These are phyloP conservation scores for Apis laboriosa DNA, from an alignment of 1,140 invertebrate genomes.

Conservation along the genomic window DNA sequence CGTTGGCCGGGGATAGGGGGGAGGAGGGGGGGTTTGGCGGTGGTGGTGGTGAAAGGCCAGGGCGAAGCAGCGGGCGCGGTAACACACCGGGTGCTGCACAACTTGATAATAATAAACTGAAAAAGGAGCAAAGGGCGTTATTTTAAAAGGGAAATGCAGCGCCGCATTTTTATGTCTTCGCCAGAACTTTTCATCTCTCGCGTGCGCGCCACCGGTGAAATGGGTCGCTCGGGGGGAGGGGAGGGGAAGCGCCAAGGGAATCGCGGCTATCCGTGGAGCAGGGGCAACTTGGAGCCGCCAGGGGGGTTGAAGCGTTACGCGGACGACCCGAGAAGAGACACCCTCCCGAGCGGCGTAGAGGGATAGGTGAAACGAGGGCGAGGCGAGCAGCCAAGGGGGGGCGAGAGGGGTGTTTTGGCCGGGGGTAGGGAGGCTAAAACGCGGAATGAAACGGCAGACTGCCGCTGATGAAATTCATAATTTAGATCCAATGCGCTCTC, in stretches of 20 bases:
- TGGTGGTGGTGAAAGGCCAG: conserved; percentile 8
- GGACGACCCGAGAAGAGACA: conserved; percentile 49
- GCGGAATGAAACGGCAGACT: conserved; percentile 81
- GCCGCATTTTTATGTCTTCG: conserved; percentile 81
- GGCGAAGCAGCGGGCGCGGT: conserved; percentile 6
- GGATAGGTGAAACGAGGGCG: not conserved
- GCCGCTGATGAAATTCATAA: conserved; percentile 82
- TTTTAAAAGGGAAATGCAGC: conserved; percentile 81
- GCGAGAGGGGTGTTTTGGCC: conserved; percentile 19
- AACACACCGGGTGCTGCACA: conserved; percentile 54
- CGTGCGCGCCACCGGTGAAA: conserved; percentile 45
- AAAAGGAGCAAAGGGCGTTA: conserved; percentile 79
- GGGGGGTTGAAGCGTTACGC: conserved; percentile 48
- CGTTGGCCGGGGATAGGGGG: conserved; percentile 16
- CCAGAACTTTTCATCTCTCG: conserved; percentile 80
- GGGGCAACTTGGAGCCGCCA: conserved; percentile 30
- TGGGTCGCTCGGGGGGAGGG: conserved; percentile 14
- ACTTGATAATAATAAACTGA: conserved; percentile 81
- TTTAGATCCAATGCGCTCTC: conserved; percentile 81
- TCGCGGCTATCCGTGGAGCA: conserved; percentile 49
- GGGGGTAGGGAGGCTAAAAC: conserved; percentile 69
- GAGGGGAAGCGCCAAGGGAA: conserved; percentile 29
- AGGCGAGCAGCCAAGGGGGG: conserved; percentile 29
- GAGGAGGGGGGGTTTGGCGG: not conserved
- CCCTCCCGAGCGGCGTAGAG: not conserved